Base-by-base conservation (phyloP, 2,113 vertebrate species). In the Esox niger region DNA sequence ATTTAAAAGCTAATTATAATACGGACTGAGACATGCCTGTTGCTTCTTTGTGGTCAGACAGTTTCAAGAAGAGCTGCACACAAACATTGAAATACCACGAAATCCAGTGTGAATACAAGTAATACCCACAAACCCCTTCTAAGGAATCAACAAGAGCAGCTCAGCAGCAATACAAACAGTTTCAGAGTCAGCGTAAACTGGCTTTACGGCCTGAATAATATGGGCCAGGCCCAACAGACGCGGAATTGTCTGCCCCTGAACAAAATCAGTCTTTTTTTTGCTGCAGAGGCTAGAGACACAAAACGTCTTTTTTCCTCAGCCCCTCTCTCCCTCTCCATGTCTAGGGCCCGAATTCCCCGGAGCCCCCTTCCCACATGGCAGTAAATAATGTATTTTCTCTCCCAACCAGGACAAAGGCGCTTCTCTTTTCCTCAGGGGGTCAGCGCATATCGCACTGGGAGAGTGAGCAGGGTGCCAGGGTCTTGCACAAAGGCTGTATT, bases 311-410 rank as follows among this genome's bases (percentile, higher is more conserved):
- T 60, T 20, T 20, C 8, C 60, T 35, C 60, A 25, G 4, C 6
- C 23, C 15, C 21, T 8, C 23, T 29, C 66, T n/a, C 23, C 11
- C 46, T 32, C 47, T 65, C 17, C n/a, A 3, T 25, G n/a, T 26
- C 27, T 35, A 43, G 17, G 15, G n/a, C 31, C 30, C n/a, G 29
- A 47, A 10, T 27, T 79, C 66, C 80, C 65, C 31, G 9, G 58
- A 72, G 77, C 68, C 67, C 68, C 68, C 58, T 64, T 69, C 82
- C 79, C 76, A 78, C 56, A 49, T 76, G 69, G 70, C 78, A 81
- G 76, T 62, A 86, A 86, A 86, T 84, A 70, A 83, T 79, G 74
- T 81, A 62, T 83, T 85, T 85, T 84, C 76, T 84, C 69, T 79
- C 63, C 69, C 27, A 21, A 68, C 6, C 0, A 23, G 27, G 71